Percentiles rank a stretch among this genome's conserved stretches.
phyloP scores from a whole-genome alignment of 2,888 invertebrate genomes.

The Spilarctia lutea region DNA sequence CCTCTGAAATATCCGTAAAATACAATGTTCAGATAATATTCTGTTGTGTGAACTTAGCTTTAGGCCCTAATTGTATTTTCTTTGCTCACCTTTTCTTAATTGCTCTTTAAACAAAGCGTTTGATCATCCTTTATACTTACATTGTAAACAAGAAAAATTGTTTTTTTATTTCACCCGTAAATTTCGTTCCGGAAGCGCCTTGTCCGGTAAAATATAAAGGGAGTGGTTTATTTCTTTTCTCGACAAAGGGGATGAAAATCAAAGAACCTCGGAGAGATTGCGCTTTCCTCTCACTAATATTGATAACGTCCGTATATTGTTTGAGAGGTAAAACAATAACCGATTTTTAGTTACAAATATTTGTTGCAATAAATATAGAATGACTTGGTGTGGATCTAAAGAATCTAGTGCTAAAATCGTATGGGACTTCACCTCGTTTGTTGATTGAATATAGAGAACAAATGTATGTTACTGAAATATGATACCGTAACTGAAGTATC shows the following conservation, averaged over 20 bases:
- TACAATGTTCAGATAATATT: constrained; percentile 12
- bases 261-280: constrained; percentile 42
- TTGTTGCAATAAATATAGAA: not conserved
- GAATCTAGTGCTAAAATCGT: constrained; percentile 5
- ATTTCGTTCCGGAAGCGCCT: constrained; percentile 41
- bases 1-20: constrained; percentile 5
- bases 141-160: constrained; percentile 33
- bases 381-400: not conserved
- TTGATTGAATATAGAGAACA: not conserved
- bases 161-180: constrained; percentile 39
- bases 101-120: constrained; percentile 21
- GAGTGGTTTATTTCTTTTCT: constrained; percentile 32
- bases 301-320: constrained; percentile 28
- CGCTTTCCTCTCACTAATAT: constrained; percentile 30
- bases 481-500: not conserved
- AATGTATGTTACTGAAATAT: not conserved
- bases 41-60: constrained; percentile 13
- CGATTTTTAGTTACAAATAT: constrained; percentile 24
- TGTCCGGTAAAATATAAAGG: constrained; percentile 32
- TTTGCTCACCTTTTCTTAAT: constrained; percentile 25
- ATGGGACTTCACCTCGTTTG: constrained; percentile 26
- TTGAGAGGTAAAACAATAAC: constrained; percentile 33
- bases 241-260: constrained; percentile 36
- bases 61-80: constrained; percentile 10
- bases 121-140: constrained; percentile 21